phyloP scores from a whole-genome alignment of 23 tunicate species.

The Corella eumyota region DNA sequence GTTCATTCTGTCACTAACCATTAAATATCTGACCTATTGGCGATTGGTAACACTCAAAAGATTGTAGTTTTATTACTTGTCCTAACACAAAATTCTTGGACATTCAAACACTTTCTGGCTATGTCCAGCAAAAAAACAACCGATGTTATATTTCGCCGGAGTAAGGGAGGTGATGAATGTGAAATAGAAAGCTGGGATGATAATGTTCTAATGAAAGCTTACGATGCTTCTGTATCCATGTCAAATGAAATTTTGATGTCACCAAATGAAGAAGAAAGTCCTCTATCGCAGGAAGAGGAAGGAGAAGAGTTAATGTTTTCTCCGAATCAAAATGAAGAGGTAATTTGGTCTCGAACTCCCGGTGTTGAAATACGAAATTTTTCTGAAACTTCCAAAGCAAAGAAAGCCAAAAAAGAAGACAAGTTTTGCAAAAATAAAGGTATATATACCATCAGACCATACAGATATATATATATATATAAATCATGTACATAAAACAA shows the following conservation, averaged over 20 bases:
- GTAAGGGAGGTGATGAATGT: constrained; percentile 46
- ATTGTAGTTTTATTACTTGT: no score
- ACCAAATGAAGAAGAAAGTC: constrained; percentile 1
- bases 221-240: constrained; percentile 45
- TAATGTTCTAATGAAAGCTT: constrained; percentile 31
- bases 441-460: no score
- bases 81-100: no score
- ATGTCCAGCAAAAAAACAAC: no score
- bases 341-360: constrained; percentile 5
- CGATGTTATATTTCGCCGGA: constrained; percentile 26
- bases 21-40: no score
- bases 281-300: background rate
- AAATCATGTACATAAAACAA: no score
- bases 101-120: no score
- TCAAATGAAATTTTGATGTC: background rate
- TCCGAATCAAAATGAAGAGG: background rate
- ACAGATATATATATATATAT: no score
- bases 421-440: background rate
- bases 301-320: background rate
- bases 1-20: no score
- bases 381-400: background rate
- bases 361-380: constrained; percentile 3
- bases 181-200: constrained; percentile 61
- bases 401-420: background rate
- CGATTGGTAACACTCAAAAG: no score